Conservation (phyloP, 2,113 vertebrate species). For the Zosterops pallidus region DNA sequence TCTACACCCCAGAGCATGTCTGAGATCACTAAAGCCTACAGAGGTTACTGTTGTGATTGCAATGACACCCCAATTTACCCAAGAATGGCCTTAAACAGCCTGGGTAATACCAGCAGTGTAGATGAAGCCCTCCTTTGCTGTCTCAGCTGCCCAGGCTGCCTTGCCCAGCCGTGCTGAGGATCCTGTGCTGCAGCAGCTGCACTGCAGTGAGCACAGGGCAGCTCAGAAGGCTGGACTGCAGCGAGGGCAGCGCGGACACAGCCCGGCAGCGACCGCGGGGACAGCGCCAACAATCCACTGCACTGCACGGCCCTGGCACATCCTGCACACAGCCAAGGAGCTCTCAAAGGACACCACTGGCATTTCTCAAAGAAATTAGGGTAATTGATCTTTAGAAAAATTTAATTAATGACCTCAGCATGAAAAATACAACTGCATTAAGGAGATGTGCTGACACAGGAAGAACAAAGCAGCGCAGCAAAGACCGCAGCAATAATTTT, state of each 20-base stretch:
- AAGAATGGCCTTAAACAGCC: background rate
- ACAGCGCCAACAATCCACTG: fast-evolving
- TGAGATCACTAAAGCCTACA: background rate
- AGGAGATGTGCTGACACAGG: background rate
- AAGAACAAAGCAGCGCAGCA: background rate
- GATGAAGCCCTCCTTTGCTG: background rate
- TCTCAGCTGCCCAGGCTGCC: background rate
- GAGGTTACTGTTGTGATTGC: background rate
- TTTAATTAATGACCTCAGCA: background rate
- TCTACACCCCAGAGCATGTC: background rate
- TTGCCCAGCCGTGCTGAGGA: background rate
- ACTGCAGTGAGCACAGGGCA: background rate
- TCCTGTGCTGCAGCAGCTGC: background rate
- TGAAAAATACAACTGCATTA: background rate
- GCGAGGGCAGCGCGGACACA: background rate
- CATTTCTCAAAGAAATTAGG: background rate
- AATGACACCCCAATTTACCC: background rate
- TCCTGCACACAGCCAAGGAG: background rate
- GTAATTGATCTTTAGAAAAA: background rate
- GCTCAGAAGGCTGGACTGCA: fast-evolving
- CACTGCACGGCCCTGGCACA: background rate
- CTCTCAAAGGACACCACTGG: background rate
- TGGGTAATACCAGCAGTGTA: background rate
- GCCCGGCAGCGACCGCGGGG: background rate
- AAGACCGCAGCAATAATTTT: background rate